These are phyloP conservation scores for Haliclystus octoradiatus DNA, from an alignment of 30 jellyfish, hydroid and myxozoan genomes.

Conservation along the genomic window DNA sequence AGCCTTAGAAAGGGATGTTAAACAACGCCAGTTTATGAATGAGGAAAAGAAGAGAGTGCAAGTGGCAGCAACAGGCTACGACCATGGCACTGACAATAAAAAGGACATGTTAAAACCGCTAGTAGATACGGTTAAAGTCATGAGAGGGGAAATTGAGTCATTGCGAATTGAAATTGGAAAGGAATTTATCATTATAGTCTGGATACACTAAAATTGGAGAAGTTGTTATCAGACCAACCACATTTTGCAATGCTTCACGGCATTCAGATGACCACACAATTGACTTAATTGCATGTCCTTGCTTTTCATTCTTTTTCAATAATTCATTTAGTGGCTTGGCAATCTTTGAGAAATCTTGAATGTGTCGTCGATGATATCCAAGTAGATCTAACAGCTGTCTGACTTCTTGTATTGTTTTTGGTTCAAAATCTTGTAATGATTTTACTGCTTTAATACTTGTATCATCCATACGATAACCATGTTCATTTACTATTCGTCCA, in stretches of 20 bases:
- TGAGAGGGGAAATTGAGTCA: too few species aligned
- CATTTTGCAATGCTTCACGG: constrained; percentile 26
- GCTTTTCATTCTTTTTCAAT: constrained; percentile 2
- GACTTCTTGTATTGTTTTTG: constrained; percentile 30
- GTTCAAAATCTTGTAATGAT: constrained; percentile 3
- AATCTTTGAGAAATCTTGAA: constrained; percentile 12
- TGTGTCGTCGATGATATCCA: constrained; percentile 21
- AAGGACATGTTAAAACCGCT: too few species aligned
- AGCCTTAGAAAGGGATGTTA: not conserved
- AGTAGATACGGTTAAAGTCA: too few species aligned
- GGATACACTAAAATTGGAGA: constrained; percentile 50
- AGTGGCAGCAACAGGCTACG: too few species aligned
- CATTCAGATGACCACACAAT: constrained; percentile 14
- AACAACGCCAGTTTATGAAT: too few species aligned
- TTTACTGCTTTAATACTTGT: constrained; percentile 16
- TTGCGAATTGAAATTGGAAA: too few species aligned
- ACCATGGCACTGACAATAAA: too few species aligned
- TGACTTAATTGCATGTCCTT: constrained; percentile 21
- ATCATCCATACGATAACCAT: constrained; percentile 17
- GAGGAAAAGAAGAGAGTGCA: too few species aligned
- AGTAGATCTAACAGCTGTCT: constrained; percentile 17
- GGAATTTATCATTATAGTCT: constrained; percentile 12
- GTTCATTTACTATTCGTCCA: constrained; percentile 18
- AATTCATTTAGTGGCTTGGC: constrained; percentile 22
- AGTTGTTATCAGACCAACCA: constrained; percentile 7